A percentile compares a stretch with the other conserved stretches of the same genome.
Conservation (phyloP, 2,888 invertebrate genomes). For the Elegia similella region DNA sequence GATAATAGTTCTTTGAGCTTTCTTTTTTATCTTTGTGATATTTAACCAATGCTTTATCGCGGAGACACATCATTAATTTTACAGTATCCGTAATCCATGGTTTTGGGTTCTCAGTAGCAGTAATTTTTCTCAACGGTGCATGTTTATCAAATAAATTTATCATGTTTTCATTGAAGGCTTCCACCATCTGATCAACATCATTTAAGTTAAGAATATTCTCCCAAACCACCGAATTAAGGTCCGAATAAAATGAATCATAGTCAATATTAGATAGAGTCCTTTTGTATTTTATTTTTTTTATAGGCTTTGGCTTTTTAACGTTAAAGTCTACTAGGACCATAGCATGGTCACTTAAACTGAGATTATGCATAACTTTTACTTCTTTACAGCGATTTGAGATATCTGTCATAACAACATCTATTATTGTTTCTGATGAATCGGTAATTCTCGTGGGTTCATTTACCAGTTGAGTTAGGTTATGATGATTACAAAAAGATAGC, state of each 20-base stretch:
- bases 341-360: constrained; percentile 17
- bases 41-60: constrained; percentile 20
- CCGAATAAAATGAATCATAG: background rate
- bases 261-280: background rate
- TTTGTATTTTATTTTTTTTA: background rate
- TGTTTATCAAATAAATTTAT: constrained; percentile 22
- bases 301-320: constrained; percentile 14
- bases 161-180: constrained; percentile 19
- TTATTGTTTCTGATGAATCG: constrained; percentile 14
- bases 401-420: constrained; percentile 21
- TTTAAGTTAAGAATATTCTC: background rate
- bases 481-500: background rate
- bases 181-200: constrained; percentile 17
- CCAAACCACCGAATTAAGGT: constrained; percentile 8
- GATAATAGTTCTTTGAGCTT: constrained; percentile 18
- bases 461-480: constrained; percentile 19
- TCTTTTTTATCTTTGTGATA: constrained; percentile 15
- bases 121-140: constrained; percentile 22
- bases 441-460: constrained; percentile 23
- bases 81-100: too few relatives aligned
- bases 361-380: constrained; percentile 14
- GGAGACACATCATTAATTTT: constrained; percentile 25
- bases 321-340: constrained; percentile 15
- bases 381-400: background rate
- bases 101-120: too few relatives aligned